These are phyloP conservation scores for Tipula vernalis DNA, from an alignment of 2,888 invertebrate genomes.

Conservation along the genomic window DNA sequence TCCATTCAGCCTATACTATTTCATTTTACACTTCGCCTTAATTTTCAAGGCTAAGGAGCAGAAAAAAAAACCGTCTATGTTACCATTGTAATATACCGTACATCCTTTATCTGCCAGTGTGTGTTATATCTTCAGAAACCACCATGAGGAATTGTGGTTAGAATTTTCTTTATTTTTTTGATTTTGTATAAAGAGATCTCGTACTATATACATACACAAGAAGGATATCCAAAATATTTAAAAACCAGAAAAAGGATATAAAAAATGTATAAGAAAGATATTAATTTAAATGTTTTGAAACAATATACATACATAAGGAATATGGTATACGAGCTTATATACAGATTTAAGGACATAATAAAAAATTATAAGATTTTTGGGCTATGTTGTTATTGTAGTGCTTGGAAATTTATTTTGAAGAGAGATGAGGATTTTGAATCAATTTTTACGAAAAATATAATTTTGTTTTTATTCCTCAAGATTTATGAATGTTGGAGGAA, in stretches of 20 bases:
- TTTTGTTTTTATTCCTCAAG: neutral
- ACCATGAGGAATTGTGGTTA: neutral
- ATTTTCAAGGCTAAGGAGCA: neutral
- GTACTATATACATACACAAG: neutral
- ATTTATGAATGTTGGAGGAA: neutral
- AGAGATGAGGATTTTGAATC: neutral
- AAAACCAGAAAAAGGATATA: neutral
- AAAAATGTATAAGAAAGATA: neutral
- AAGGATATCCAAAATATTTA: neutral
- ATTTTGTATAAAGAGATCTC: neutral
- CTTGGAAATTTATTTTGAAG: neutral
- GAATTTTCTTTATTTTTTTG: neutral
- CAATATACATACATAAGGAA: neutral
- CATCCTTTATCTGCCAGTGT: neutral
- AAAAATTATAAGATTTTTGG: neutral
- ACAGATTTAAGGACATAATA: neutral
- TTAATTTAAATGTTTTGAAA: neutral
- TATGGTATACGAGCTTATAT: neutral
- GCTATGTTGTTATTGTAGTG: neutral
- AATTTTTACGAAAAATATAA: neutral
- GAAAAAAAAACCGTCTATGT: neutral
- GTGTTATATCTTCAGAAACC: neutral
- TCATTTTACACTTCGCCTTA: neutral
- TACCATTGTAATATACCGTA: neutral
- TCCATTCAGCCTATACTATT: neutral